Conservation (phyloP, 2,888 invertebrate species). For the Himalopsyche anomala region DNA sequence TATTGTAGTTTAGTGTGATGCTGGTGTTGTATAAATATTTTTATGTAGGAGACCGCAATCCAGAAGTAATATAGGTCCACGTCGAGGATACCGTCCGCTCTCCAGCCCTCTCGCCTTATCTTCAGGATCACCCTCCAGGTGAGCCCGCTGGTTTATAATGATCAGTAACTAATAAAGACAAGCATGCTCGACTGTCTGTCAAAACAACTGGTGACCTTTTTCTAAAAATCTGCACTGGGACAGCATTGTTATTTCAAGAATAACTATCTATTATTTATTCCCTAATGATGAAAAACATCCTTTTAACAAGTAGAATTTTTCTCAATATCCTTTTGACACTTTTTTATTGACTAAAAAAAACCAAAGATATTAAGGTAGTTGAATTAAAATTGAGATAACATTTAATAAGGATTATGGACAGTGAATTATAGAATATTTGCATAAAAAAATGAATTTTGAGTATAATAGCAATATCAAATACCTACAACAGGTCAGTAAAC, state of each 20-base stretch:
- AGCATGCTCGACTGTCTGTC: background rate
- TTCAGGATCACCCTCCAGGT: slow-evolving; percentile 64
- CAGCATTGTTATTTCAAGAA: slow-evolving; percentile 62
- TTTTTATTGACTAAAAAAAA: too few species aligned
- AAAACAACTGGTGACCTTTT: background rate
- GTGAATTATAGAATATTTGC: too few species aligned
- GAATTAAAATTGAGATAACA: too few species aligned
- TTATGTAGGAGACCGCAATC: slow-evolving; percentile 67
- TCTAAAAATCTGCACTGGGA: slow-evolving; percentile 11
- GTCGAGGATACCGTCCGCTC: slow-evolving; percentile 65
- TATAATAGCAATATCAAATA: too few species aligned
- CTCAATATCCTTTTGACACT: background rate
- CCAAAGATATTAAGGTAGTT: too few species aligned
- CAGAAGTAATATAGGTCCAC: slow-evolving; percentile 63
- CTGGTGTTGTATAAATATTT: slow-evolving; percentile 2
- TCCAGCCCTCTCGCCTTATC: slow-evolving; percentile 52
- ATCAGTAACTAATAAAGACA: background rate
- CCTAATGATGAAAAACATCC: slow-evolving; percentile 49
- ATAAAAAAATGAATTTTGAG: too few species aligned
- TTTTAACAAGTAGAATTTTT: background rate
- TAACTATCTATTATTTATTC: slow-evolving; percentile 67
- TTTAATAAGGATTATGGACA: too few species aligned
- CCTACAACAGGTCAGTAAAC: too few species aligned
- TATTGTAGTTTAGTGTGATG: slow-evolving; percentile 31
- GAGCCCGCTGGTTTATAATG: background rate